These are phyloP conservation scores for Andrena chrysosceles DNA, from an alignment of 2,888 invertebrate species.

Conservation along the genomic window DNA sequence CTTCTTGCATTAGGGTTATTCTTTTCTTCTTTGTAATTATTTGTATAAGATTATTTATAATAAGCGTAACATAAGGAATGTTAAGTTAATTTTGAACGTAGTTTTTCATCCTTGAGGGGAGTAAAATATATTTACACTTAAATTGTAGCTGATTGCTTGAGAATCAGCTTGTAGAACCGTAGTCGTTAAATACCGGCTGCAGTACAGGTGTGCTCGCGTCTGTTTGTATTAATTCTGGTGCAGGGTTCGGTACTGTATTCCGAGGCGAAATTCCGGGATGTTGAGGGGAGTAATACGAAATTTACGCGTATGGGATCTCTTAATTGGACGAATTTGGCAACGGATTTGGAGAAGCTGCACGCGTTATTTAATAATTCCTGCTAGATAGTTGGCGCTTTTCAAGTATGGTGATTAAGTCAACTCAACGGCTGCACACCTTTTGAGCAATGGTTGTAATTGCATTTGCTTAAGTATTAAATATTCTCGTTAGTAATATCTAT, in stretches of 20 bases:
- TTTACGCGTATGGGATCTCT: slow-evolving; percentile 53
- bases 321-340: slow-evolving; percentile 58
- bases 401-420: slow-evolving; percentile 13
- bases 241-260: slow-evolving; percentile 54
- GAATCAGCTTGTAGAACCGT: background rate
- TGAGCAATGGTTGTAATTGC: background rate
- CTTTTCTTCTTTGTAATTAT: too few species aligned
- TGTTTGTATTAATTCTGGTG: slow-evolving; percentile 56
- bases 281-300: slow-evolving; percentile 60
- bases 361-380: slow-evolving; percentile 30
- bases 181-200: slow-evolving; percentile 28
- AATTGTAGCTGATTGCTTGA: background rate
- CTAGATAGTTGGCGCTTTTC: slow-evolving; percentile 7
- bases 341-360: background rate
- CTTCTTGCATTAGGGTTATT: too few species aligned
- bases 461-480: too few species aligned
- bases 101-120: background rate
- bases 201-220: slow-evolving; percentile 2
- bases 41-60: too few species aligned
- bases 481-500: too few species aligned
- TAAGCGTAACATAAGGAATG: too few species aligned
- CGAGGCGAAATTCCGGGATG: slow-evolving; percentile 47
- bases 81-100: background rate
- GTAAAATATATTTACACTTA: background rate
- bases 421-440: background rate